Conservation (phyloP, 2,113 vertebrate species). For the Oenanthe oenanthe region DNA sequence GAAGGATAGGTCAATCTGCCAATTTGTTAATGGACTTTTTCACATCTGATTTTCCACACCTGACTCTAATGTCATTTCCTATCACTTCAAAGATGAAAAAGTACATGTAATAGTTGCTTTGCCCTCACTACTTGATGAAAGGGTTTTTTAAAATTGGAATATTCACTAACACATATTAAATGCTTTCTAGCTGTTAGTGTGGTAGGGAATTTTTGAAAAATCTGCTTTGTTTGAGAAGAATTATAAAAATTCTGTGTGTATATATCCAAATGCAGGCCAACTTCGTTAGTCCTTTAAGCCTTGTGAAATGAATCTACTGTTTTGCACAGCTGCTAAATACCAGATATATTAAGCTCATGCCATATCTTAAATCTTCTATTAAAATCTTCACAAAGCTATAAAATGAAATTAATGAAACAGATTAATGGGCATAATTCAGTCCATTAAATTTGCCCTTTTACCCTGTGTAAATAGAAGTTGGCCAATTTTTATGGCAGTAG, state of each 20-base stretch:
- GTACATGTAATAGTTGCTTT: neutral
- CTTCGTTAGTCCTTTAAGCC: neutral
- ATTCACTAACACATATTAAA: neutral
- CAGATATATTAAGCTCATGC: neutral
- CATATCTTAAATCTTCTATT: constrained; percentile 2
- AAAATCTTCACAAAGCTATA: neutral
- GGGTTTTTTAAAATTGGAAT: neutral
- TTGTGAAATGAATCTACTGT: neutral
- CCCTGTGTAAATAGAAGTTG: neutral
- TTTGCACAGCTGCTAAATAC: neutral
- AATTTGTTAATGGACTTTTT: neutral
- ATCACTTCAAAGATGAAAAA: neutral
- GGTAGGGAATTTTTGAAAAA: neutral
- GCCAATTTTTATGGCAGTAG: neutral
- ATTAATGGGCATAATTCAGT: neutral
- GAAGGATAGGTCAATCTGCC: neutral
- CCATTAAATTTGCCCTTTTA: constrained; percentile 16
- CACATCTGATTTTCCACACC: neutral
- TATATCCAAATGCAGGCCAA: neutral
- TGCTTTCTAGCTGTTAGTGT: neutral
- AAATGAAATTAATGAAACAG: constrained; percentile 26
- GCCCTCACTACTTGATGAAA: neutral
- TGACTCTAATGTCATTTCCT: neutral
- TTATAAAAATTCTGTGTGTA: neutral
- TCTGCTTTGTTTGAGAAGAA: neutral